A percentile compares a stretch with the other conserved stretches of the same genome.
Conservation (phyloP, 2,797 vertebrate genomes). For the Melanotaenia parkinsoni region DNA sequence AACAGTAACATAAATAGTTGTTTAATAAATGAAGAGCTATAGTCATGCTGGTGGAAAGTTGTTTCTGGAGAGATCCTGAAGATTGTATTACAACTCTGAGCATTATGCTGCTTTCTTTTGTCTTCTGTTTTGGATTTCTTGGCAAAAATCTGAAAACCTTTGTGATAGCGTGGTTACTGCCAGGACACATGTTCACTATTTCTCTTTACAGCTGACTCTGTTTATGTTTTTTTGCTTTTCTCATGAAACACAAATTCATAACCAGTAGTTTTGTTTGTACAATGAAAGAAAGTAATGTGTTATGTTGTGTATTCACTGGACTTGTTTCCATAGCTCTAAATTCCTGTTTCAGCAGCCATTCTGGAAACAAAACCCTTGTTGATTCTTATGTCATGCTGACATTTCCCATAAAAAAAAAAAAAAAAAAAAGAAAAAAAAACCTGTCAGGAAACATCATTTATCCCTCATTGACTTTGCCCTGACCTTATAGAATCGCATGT, state of each 20-base stretch:
- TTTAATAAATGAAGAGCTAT: background rate
- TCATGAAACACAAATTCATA: background rate
- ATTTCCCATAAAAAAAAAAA: conserved; percentile 20
- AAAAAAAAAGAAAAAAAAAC: background rate
- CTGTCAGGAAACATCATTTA: conserved; percentile 31
- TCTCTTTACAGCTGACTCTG: conserved; percentile 6
- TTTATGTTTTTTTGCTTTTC: background rate
- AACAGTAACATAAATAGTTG: background rate
- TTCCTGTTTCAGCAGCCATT: background rate
- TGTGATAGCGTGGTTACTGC: conserved; percentile 5
- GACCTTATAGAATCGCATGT: conserved; percentile 36
- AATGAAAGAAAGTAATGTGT: background rate
- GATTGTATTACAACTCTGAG: background rate
- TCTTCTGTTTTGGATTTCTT: conserved; percentile 13
- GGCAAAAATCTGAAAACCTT: conserved; percentile 5
- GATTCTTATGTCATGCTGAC: conserved; percentile 11
- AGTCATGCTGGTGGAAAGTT: background rate
- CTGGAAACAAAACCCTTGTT: conserved; percentile 5
- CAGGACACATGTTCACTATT: conserved; percentile 24
- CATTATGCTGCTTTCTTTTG: background rate
- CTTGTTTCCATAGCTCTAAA: background rate
- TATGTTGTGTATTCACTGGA: background rate
- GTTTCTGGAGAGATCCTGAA: background rate
- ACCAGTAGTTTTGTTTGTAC: conserved; percentile 5
- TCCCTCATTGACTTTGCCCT: conserved; percentile 27